Evolutionary conservation across 2,113 vertebrate genomes (phyloP), one percentile per base, ranked within the genome.

Genomic region (Paedocypris sp.): DNA sequence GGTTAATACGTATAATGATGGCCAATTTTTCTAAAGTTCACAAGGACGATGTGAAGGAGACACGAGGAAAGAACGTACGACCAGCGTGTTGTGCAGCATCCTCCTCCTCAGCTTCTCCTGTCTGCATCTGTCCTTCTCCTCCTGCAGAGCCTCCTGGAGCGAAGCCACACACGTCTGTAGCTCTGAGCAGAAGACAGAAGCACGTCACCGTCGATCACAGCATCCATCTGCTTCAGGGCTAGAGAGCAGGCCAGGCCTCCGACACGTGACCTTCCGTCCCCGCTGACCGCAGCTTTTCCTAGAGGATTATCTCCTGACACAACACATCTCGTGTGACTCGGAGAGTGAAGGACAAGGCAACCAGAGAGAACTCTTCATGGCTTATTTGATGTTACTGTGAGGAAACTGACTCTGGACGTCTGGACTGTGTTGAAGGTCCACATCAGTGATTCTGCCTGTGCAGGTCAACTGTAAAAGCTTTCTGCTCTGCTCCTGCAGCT

Each of bases 401-500:
- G 25, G 15, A 66, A 10, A 66, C 57, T 70, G 15, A 67, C 64
- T 67, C 20, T 67, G 31, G 22, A 13, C 20, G 28, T 54, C 61
- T 1, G 71, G 59, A 57, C 60, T 63, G n/a, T n/a, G n/a, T 16
- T 12, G 5, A 8, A 45, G 41, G 29, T 48, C 5, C 6, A 67
- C 77, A 1, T 62, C 28, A 29, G 49, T 39, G 11, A 43, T 59
- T 58, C 52, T 67, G 42, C 60, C 68, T 11, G 68, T 42, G 31
- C 43, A 60, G 2, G 80, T 67, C 29, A 70, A 77, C 43, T 79
- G 56, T 70, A 76, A 68, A 2, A 86, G 74, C 61, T 77, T 63
- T 49, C 72, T 82, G 64, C 77, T 81, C 65, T 81, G 75, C n/a
- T 75, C 73, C 59, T 83, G 78, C 60, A 85, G 71, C 64, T 83